Evolutionary conservation across 2,797 vertebrate genomes (phyloP).

Genomic region (Eulemur rubriventer): DNA sequence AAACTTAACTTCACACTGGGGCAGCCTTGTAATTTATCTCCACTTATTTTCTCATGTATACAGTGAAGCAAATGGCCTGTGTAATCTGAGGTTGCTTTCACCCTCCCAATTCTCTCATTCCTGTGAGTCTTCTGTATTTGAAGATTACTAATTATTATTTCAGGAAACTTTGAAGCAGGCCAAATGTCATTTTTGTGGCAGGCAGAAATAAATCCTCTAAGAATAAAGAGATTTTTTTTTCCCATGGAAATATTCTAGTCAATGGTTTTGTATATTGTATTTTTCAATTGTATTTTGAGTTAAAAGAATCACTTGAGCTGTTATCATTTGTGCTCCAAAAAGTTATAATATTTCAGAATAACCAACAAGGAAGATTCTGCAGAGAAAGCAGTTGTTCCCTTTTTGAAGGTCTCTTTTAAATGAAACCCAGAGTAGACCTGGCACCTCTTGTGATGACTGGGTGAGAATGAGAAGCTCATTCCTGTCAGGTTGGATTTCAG

Average conservation of each 20-base stretch:
- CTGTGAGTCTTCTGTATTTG: neutral
- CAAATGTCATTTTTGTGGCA: neutral
- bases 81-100: neutral
- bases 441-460: neutral
- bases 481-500: neutral
- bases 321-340: neutral
- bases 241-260: neutral
- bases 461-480: neutral
- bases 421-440: neutral
- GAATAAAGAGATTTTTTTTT: neutral
- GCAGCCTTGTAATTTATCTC: neutral
- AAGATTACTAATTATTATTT: constrained; percentile 9
- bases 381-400: neutral
- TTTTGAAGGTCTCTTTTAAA: neutral
- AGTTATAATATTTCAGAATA: constrained; percentile 1
- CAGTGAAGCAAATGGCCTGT: neutral
- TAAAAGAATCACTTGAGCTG: neutral
- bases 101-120: neutral
- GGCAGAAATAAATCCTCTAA: constrained; percentile 15
- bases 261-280: constrained; percentile 36
- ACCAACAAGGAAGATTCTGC: neutral
- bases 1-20: neutral
- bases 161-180: constrained; percentile 17
- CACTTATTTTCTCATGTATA: constrained; percentile 17
- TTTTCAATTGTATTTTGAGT: constrained; percentile 54